Evolutionary conservation across 2,888 invertebrate genomes (phyloP).

Genomic region (Galerucella nymphaeae): DNA sequence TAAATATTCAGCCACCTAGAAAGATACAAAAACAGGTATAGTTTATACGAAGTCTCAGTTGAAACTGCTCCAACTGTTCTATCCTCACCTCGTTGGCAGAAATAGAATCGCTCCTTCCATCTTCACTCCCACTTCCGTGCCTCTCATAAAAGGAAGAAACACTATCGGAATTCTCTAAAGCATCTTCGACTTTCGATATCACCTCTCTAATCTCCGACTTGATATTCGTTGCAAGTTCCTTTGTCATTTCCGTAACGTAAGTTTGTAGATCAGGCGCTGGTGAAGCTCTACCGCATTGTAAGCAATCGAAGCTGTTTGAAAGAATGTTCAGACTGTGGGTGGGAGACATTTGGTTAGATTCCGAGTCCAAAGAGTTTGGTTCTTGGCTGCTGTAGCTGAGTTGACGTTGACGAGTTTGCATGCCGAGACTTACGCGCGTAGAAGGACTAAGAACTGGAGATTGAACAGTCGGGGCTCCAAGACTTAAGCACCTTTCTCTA

Average conservation of each 20-base stretch:
- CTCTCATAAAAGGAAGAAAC: conserved; percentile 57
- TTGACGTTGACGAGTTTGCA: conserved; percentile 64
- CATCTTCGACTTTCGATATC: conserved; percentile 83
- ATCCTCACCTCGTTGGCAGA: conserved; percentile 71
- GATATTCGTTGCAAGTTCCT: conserved; percentile 82
- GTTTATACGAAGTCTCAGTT: no score
- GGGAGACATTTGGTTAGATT: conserved; percentile 62
- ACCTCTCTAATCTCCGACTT: conserved; percentile 85
- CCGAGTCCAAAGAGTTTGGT: conserved; percentile 72
- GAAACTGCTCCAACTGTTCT: not conserved
- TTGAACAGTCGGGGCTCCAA: conserved; percentile 65
- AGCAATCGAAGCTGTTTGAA: conserved; percentile 68
- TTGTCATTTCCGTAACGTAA: conserved; percentile 82
- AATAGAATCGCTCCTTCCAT: conserved; percentile 75
- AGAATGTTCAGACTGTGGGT: conserved; percentile 66
- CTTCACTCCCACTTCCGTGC: conserved; percentile 69
- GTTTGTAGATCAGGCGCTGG: conserved; percentile 75
- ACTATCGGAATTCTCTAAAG: conserved; percentile 75
- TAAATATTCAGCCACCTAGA: conserved; percentile 76
- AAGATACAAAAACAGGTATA: no score
- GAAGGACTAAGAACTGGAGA: conserved; percentile 72
- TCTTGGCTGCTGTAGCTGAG: conserved; percentile 81
- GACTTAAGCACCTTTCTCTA: conserved; percentile 70
- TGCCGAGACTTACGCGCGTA: conserved; percentile 73
- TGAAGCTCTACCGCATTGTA: conserved; percentile 68